Percentiles rank a stretch among this genome's conserved stretches.
Evolutionary conservation across 2,113 vertebrate species (phyloP).

Genomic region (Capricornis sumatraensis): DNA sequence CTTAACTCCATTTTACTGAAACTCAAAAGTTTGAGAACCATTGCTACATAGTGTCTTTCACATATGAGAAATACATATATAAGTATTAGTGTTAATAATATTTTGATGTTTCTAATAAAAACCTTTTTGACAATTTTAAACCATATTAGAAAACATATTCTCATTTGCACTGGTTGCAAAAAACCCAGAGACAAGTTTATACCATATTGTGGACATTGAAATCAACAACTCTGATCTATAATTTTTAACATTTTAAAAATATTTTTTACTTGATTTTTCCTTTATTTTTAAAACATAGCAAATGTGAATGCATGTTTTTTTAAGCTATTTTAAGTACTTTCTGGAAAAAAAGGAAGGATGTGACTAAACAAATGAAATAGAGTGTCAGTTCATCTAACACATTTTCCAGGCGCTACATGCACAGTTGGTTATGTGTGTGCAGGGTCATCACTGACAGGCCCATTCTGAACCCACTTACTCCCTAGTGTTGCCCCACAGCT

Average conservation of each 20-base stretch:
- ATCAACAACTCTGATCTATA: not conserved
- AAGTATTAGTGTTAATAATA: not conserved
- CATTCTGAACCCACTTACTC: not conserved
- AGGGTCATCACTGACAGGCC: no score
- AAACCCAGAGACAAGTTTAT: not conserved
- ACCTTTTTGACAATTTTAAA: not conserved
- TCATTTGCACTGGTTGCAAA: not conserved
- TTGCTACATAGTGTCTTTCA: not conserved
- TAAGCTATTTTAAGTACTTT: not conserved
- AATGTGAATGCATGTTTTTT: not conserved
- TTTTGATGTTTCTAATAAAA: not conserved
- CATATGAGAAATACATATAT: not conserved
- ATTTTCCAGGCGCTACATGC: not conserved
- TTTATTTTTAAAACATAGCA: not conserved
- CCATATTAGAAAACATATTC: not conserved
- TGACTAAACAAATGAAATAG: not conserved
- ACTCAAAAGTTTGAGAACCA: not conserved
- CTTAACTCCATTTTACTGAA: not conserved
- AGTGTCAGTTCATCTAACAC: not conserved
- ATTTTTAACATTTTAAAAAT: not conserved
- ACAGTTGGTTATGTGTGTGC: not conserved
- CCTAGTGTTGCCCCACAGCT: not conserved
- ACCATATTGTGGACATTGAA: not conserved
- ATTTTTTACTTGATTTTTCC: not conserved
- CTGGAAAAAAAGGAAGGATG: not conserved